Conservation (phyloP, 2,888 invertebrate genomes). For the Podabrus alpinus region DNA sequence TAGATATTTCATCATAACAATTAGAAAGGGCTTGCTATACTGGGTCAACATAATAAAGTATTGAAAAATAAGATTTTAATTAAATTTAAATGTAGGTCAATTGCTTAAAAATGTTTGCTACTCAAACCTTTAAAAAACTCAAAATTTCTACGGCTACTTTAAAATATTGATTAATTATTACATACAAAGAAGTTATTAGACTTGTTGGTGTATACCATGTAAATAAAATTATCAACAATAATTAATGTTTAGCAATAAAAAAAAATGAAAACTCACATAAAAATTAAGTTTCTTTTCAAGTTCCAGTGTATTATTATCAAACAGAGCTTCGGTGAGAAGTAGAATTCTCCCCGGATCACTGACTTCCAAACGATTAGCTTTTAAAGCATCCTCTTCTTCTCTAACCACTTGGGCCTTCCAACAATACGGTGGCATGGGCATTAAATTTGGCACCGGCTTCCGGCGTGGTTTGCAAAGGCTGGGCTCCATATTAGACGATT, state of each 20-base stretch:
- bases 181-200: not conserved
- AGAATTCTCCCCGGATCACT: conserved; percentile 64
- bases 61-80: not conserved
- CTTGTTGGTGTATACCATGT: not conserved
- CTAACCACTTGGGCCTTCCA: conserved; percentile 27
- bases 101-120: not conserved
- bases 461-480: conserved; percentile 35
- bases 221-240: not conserved
- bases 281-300: conserved; percentile 65
- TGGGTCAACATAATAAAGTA: too few relatives aligned
- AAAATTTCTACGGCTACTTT: not conserved
- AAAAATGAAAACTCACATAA: conserved; percentile 59
- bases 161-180: not conserved
- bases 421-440: conserved; percentile 44
- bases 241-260: not conserved
- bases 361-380: conserved; percentile 52
- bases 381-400: conserved; percentile 15
- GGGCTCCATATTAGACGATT: conserved; percentile 33
- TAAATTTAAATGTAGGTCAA: not conserved
- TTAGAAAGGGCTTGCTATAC: too few relatives aligned
- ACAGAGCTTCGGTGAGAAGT: conserved; percentile 59
- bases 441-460: conserved; percentile 40
- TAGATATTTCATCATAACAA: not conserved
- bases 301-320: conserved; percentile 56
- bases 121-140: not conserved